These are phyloP conservation scores for Bos taurus DNA, from an alignment of 2,113 vertebrate genomes.

Conservation along the genomic window ARS-UCD2.0 NC_037338.1:96697001-96697500, in stretches of 20 bases:
- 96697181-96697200: slow-evolving; percentile 35
- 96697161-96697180: slow-evolving; percentile 14
- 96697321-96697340: background rate
- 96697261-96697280: background rate
- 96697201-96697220: background rate
- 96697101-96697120: slow-evolving; percentile 54
- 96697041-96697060: background rate
- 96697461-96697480: background rate
- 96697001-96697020: slow-evolving; percentile 26
- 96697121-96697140: slow-evolving; percentile 36
- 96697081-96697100: slow-evolving; percentile 47
- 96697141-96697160: slow-evolving; percentile 49
- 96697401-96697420: slow-evolving; percentile 21
- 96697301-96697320: background rate
- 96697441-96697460: background rate
- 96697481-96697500: background rate
- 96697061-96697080: slow-evolving; percentile 14
- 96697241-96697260: background rate
- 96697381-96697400: background rate
- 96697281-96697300: background rate
- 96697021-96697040: slow-evolving; percentile 17
- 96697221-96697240: background rate
- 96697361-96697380: background rate
- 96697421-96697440: slow-evolving; percentile 29
- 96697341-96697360: slow-evolving; percentile 4